phyloP scores from a whole-genome alignment of 1,140 invertebrate species.

The Homarus americanus region DNA sequence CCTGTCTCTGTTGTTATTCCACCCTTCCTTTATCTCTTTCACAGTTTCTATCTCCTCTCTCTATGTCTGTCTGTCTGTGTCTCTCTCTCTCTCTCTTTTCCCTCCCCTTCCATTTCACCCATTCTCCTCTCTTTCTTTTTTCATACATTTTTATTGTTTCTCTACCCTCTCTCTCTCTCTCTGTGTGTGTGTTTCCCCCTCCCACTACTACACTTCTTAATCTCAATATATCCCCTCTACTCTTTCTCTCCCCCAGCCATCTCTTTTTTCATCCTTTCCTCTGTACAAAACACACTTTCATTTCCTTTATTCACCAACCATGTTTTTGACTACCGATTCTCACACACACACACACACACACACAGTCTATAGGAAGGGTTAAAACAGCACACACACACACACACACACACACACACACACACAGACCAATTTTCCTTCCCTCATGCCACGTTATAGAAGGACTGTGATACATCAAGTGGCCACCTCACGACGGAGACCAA shows the following conservation, averaged over 20 bases:
- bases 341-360: too few relatives aligned
- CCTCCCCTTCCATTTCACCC: background rate
- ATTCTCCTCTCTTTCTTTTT: background rate
- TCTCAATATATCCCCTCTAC: too few relatives aligned
- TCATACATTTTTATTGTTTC: background rate
- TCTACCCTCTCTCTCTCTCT: background rate
- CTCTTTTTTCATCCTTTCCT: background rate
- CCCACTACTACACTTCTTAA: background rate
- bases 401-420: too few relatives aligned
- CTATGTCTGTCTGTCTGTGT: background rate
- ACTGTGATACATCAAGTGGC: too few relatives aligned
- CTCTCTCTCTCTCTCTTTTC: conserved; percentile 2
- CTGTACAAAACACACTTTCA: background rate
- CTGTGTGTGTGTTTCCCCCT: background rate
- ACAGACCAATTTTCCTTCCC: too few relatives aligned
- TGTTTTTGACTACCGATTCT: too few relatives aligned
- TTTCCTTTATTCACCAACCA: too few relatives aligned
- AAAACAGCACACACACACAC: too few relatives aligned
- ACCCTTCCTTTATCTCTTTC: background rate
- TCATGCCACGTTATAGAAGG: too few relatives aligned
- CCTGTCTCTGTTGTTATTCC: background rate
- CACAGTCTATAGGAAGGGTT: too few relatives aligned
- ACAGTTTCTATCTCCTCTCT: background rate
- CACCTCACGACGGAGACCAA: too few relatives aligned
- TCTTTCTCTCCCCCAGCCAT: conserved; percentile 3